Evolutionary conservation across 2,888 invertebrate genomes (phyloP), one percentile per base, ranked within the genome.

Genomic region (Petrophora chlorosata): DNA sequence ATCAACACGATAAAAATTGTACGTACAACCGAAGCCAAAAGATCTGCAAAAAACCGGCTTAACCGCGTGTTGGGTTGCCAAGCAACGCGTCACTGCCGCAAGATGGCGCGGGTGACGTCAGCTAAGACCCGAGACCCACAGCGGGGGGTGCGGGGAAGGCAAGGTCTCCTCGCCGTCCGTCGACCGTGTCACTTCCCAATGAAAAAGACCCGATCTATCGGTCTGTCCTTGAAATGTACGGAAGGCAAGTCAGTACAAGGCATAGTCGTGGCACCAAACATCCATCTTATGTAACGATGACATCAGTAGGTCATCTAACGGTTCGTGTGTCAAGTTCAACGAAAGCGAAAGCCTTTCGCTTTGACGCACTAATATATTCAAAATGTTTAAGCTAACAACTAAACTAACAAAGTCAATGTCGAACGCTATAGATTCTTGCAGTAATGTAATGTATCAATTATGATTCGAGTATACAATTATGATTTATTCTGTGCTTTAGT

Each of bases 91-190:
- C 74, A 78, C 67, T 73, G 76, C 74, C 76, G 79, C 87, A 90
- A 90, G 89, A 90, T 90, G 90, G 89, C 89, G 87, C 71, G 67
- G 73, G 63, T 88, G 85, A 88, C 90, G 90, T 89, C 87, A 89
- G 68, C 76, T 65, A 73, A 72, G 76, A 44, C 48, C 38, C 41
- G 73, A 71, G 75, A 49, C 47, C 41, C 30, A 10, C 58, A 65
- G 56, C 56, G 67, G 62, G 55, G 32, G 53, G 58, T 64, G 59
- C 65, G 56, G n/a, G n/a, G 73, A 76, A 67, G 77, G 77, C 82
- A 83, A 85, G 85, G 85, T 82, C 81, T 82, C 73, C 64, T 33
- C 41, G 76, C 69, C 79, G 70, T 67, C 70, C 68, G 73, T 67
- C 79, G 79, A 83, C 78, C 80, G 82, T 83, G 79, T 83, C 83